Base-by-base conservation (phyloP, 2,888 invertebrate genomes). In the Nymphalis polychloros region DNA sequence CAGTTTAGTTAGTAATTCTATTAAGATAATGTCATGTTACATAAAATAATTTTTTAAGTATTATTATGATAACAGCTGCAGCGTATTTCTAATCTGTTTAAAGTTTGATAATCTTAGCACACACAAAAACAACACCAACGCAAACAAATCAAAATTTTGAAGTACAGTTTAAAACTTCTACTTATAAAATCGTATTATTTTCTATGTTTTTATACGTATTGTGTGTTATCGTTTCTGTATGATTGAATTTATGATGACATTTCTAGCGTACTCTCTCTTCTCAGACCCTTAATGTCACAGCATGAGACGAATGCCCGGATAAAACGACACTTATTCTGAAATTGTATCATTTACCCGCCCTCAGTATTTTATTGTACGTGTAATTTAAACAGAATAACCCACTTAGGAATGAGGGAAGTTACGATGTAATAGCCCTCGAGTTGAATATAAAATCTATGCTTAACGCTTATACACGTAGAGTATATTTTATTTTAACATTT, bases 261-360 rank as follows among this genome's bases (percentile, higher is more conserved):
- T 55, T 17, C n/a, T 3, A 55, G 55, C n/a, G 17, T 8, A n/a
- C 23, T 27, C 10, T 19, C 8, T 55, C 41, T 55, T 31, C 31
- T 23, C 13, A 20, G 55, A 55, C 31, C 16, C 31, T 52, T 52
- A 47, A 55, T 61, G 61, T 61, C 61, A 61, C 52, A n/a, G 59
- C 23, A 59, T 16, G 48, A 66, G 68, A 68, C 67, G 63, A 72
- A 74, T 70, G 62, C 59, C 62, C 68, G 52, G 47, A 60, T 70
- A 73, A 72, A 73, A 64, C 63, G 67, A 72, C 72, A 67, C 70
- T 70, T 69, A 68, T 59, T 46, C 50, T 61, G 55, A 69, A 72
- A 77, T 74, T 72, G 76, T 75, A 73, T 73, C 75, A 73, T 76
- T 76, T 78, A 74, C 74, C 72, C 63, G 50, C 68, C 63, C 69